Base-by-base conservation (phyloP, 2,888 invertebrate genomes). In the Ryuthela nishihirai region DNA sequence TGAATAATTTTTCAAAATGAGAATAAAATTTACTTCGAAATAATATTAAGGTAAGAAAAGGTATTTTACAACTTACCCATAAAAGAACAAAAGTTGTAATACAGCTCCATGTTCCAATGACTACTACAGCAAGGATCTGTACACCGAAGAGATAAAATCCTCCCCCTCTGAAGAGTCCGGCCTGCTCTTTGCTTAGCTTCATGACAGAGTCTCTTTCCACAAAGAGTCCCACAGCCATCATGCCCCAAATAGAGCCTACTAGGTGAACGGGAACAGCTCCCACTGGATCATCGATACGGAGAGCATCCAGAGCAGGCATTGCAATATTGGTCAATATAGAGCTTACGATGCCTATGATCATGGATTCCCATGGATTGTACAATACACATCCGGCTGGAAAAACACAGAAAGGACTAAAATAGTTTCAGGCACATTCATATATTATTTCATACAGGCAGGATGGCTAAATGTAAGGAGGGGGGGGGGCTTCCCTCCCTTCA, bases 211-310 rank as follows among this genome's bases (percentile, higher is more conserved):
- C 63, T 45, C 52, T 29, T 18, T 64, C 63, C 10, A 64, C 54
- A 36, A 65, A 46, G 1, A 65, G 47, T 7, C 63, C 60, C 7
- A 65, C 63, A 4, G 65, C 54, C n/a, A 64, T 21, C 65, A 65
- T 63, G 4, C 64, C 66, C 64, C 65, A 66, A 23, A 67, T 20
- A 6, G 67, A 64, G 2, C 68, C 71, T 45, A 68, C 67, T 67
- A 90, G 90, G 70, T 93, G 92, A 2, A 92, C 91, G 0, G 92
- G 82, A n/a, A 88, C 84, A 0, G 93, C 93, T 0, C 92, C 91
- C 0, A 94, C 93, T 0, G 94, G 94, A 73, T 90, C 90, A 70
- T 94, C 94, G 1, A 94, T 82, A 12, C 83, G 82, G 62, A 89
- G 69, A 71, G 77, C 80, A 73, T 92, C 90, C 62, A 93, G 82